Evolutionary conservation across 2,113 vertebrate genomes (phyloP), one percentile per base, ranked within the genome.

Genomic region (Probosciger aterrimus): DNA sequence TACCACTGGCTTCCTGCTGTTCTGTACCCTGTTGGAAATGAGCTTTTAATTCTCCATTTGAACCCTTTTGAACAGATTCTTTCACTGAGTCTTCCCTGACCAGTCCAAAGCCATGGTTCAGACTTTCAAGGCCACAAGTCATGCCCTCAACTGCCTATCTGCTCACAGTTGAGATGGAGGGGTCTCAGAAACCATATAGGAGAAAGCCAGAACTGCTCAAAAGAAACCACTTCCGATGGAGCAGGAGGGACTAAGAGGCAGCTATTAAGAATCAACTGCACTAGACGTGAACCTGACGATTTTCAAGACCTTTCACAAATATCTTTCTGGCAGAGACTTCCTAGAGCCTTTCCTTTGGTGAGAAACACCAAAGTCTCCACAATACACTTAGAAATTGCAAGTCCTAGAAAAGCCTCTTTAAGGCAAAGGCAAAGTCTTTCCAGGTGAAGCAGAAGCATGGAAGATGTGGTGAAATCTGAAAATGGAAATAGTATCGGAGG

Each of bases 181-280:
- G 7, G 84, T 71, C 37, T 43, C 1, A 1, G 69, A 78, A 28
- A n/a, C 19, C 5, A 0, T 1, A 3, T 1, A n/a, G 47, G 9
- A 78, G 25, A 86, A 86, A 87, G 52, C 15, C 31, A 67, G 57
- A 91, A 87, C 11, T 79, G 35, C 35, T 83, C 63, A n/a, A 74
- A 93, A 69, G 16, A 65, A 93, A 59, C 9, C 23, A 81, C 43
- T 81, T 86, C 43, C 28, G 16, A 16, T 4, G 2, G 43, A 81
- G 43, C 25, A 15, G 10, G 41, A 84, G 18, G 20, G 47, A 46
- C 65, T n/a, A 44, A 76, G 1, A 0, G 87, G n/a, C 59, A 83
- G 59, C 59, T 62, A 23, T 41, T 71, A 74, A 31, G 31, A 90
- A 24, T 2, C 19, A 0, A 60, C 63, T 4, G 1, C 75, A 49